Conservation (phyloP, 2,797 vertebrate species). For the Brachyrhaphis roseni region DNA sequence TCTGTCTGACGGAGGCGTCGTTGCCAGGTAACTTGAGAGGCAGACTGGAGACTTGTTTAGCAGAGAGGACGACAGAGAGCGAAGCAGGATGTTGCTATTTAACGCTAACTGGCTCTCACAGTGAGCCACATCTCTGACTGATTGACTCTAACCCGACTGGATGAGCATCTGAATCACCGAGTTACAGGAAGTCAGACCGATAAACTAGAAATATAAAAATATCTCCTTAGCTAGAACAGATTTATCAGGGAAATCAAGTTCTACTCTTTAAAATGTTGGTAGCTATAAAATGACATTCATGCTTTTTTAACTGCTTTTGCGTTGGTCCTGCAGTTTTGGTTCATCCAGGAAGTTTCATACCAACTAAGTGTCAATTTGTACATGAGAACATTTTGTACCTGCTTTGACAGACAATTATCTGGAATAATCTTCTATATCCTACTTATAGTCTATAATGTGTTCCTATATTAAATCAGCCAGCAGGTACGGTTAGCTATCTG, state of each 20-base stretch:
- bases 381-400: neutral
- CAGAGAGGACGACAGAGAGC: constrained; percentile 61
- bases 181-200: constrained; percentile 17
- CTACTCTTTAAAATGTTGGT: neutral
- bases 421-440: neutral
- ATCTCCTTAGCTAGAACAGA: neutral
- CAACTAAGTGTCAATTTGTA: neutral
- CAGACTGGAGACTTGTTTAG: constrained; percentile 65
- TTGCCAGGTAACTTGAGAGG: constrained; percentile 60
- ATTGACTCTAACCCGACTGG: constrained; percentile 33
- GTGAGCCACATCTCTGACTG: constrained; percentile 21
- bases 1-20: constrained; percentile 28
- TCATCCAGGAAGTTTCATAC: neutral
- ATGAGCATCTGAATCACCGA: constrained; percentile 21
- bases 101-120: constrained; percentile 46
- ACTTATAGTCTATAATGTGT: neutral
- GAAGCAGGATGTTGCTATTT: constrained; percentile 49
- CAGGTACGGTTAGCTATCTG: neutral
- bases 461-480: neutral
- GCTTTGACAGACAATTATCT: neutral
- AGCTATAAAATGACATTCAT: neutral
- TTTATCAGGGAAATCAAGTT: neutral
- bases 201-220: neutral
- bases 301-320: neutral
- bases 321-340: neutral